phyloP scores from a whole-genome alignment of 2,888 invertebrate species.

The Agrypnus murinus region DNA sequence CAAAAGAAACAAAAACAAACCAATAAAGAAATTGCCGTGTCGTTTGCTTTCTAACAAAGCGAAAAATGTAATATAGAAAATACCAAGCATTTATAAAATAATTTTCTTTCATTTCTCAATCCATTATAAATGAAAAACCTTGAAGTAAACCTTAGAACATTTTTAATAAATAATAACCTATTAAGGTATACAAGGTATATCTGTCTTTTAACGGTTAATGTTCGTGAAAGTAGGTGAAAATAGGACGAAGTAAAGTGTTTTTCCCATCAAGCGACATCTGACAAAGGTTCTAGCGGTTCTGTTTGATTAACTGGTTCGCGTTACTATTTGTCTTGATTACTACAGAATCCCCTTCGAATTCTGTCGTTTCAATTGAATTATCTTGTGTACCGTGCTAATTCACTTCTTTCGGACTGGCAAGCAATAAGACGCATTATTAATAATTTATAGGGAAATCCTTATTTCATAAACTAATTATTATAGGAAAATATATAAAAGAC shows the following conservation, averaged over 20 bases:
- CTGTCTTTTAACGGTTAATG: background rate
- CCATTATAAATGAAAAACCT: too few relatives aligned
- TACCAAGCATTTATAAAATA: too few relatives aligned
- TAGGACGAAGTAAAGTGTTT: slow-evolving; percentile 9
- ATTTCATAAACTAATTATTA: background rate
- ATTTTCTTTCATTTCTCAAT: too few relatives aligned
- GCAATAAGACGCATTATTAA: slow-evolving; percentile 2
- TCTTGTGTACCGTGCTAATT: slow-evolving; percentile 33
- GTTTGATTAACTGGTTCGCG: slow-evolving; percentile 36
- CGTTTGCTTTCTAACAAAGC: too few relatives aligned
- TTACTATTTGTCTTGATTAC: slow-evolving; percentile 43
- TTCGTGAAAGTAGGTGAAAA: slow-evolving; percentile 24
- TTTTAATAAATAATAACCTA: too few relatives aligned
- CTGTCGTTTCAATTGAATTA: slow-evolving; percentile 33
- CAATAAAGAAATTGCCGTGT: too few relatives aligned
- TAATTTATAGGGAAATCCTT: background rate
- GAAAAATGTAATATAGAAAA: too few relatives aligned
- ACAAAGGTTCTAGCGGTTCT: slow-evolving; percentile 28
- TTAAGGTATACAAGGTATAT: too few relatives aligned
- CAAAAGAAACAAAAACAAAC: too few relatives aligned
- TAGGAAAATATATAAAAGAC: background rate
- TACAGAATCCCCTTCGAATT: slow-evolving; percentile 25
- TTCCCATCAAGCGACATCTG: slow-evolving; percentile 21
- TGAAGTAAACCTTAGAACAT: too few relatives aligned
- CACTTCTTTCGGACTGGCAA: slow-evolving; percentile 18